phyloP scores from a whole-genome alignment of 1,140 invertebrate genomes.

The Rhagoletis zephyria region DNA sequence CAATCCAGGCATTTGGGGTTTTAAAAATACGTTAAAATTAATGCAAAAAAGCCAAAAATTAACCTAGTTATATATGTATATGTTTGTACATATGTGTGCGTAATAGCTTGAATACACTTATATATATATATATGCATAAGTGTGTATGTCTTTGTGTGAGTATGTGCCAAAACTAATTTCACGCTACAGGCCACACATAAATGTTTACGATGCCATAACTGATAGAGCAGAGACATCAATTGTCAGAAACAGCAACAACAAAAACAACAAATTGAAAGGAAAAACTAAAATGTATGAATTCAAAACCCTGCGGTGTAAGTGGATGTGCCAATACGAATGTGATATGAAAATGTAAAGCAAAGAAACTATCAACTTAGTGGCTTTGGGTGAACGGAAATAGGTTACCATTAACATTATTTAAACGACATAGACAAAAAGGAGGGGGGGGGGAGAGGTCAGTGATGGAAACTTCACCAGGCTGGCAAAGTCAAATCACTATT shows the following conservation, averaged over 20 bases:
- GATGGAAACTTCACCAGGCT: neutral
- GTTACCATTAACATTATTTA: conserved; percentile 44
- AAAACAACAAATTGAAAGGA: neutral
- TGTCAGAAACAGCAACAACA: conserved; percentile 25
- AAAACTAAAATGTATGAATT: conserved; percentile 7
- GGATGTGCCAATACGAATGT: neutral
- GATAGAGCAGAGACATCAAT: conserved; percentile 48
- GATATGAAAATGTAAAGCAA: conserved; percentile 22
- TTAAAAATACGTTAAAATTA: neutral
- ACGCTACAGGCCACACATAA: conserved; percentile 50
- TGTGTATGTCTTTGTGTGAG: neutral
- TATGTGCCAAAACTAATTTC: conserved; percentile 44
- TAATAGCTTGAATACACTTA: neutral
- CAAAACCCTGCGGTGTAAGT: neutral
- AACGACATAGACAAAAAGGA: neutral
- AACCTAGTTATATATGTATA: too few relatives aligned
- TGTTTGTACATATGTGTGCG: neutral
- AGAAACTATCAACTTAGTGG: conserved; percentile 22
- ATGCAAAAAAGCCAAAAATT: conserved; percentile 22
- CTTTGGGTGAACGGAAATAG: conserved; percentile 21
- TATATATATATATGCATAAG: neutral
- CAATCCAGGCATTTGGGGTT: conserved; percentile 15
- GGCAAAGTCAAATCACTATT: neutral
- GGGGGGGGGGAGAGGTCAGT: too few relatives aligned
- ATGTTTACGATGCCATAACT: conserved; percentile 50